Evolutionary conservation across 2,113 vertebrate genomes (phyloP).

Genomic region (Larimichthys crocea): DNA sequence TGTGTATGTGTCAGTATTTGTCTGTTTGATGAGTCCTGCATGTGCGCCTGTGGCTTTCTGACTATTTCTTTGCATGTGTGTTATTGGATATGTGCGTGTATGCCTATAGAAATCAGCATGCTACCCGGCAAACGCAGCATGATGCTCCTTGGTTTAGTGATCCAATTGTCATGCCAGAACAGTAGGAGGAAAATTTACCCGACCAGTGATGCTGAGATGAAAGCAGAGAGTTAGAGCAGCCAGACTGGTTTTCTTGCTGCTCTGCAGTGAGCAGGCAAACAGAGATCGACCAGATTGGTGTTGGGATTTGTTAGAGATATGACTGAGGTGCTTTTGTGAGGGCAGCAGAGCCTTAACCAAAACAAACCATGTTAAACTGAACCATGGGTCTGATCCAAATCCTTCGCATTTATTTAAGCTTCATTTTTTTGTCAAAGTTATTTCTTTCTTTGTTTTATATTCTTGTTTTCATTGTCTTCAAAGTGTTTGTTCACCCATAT

Average conservation of each 20-base stretch:
- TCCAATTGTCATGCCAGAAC: slow-evolving; percentile 55
- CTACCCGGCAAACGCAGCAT: slow-evolving; percentile 12
- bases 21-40: neutral
- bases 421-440: neutral
- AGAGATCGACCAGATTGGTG: slow-evolving; percentile 33
- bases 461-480: neutral
- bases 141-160: slow-evolving; percentile 28
- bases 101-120: slow-evolving; percentile 25
- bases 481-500: neutral
- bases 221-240: slow-evolving; percentile 25
- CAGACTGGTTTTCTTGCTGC: slow-evolving; percentile 37
- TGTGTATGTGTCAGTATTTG: neutral
- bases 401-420: neutral
- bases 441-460: neutral
- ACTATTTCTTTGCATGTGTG: neutral
- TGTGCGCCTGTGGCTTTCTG: neutral
- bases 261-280: slow-evolving; percentile 36
- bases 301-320: slow-evolving; percentile 46
- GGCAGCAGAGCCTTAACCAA: slow-evolving; percentile 15
- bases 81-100: slow-evolving; percentile 6
- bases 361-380: slow-evolving; percentile 11
- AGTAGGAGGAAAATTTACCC: slow-evolving; percentile 53
- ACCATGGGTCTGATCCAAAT: neutral
- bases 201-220: slow-evolving; percentile 57
- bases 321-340: slow-evolving; percentile 19